phyloP scores from a whole-genome alignment of 2,888 invertebrate genomes.

The Erannis defoliaria region DNA sequence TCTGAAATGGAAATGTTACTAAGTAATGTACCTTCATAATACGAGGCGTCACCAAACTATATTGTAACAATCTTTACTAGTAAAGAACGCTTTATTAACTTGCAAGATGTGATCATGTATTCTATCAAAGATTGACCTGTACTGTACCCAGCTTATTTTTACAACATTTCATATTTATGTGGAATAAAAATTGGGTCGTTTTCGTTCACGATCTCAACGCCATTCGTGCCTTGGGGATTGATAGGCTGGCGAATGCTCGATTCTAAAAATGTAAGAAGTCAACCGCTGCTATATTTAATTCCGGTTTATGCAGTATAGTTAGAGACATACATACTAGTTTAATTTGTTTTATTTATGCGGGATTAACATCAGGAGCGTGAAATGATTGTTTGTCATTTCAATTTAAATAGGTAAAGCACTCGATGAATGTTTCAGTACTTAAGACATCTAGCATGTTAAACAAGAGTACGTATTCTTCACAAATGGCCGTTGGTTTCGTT shows the following conservation, averaged over 20 bases:
- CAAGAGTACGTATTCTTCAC: neutral
- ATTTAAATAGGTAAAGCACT: too few relatives aligned
- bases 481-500: constrained; percentile 1
- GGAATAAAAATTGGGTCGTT: constrained; percentile 27
- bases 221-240: constrained; percentile 28
- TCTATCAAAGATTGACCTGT: constrained; percentile 18
- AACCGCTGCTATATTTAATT: neutral
- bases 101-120: constrained; percentile 9
- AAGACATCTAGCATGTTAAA: too few relatives aligned
- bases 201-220: constrained; percentile 16
- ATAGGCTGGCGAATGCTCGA: constrained; percentile 23
- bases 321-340: neutral
- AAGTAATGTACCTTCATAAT: neutral
- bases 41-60: constrained; percentile 1
- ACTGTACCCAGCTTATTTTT: constrained; percentile 27
- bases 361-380: too few relatives aligned
- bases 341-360: too few relatives aligned
- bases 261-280: constrained; percentile 16
- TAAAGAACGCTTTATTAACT: constrained; percentile 6
- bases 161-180: constrained; percentile 29
- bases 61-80: neutral
- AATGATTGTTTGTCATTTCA: too few relatives aligned
- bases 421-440: too few relatives aligned
- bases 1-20: neutral
- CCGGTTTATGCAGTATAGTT: neutral